Evolutionary conservation across 1,140 invertebrate genomes (phyloP).

Genomic region (Trissolcus basalis): DNA sequence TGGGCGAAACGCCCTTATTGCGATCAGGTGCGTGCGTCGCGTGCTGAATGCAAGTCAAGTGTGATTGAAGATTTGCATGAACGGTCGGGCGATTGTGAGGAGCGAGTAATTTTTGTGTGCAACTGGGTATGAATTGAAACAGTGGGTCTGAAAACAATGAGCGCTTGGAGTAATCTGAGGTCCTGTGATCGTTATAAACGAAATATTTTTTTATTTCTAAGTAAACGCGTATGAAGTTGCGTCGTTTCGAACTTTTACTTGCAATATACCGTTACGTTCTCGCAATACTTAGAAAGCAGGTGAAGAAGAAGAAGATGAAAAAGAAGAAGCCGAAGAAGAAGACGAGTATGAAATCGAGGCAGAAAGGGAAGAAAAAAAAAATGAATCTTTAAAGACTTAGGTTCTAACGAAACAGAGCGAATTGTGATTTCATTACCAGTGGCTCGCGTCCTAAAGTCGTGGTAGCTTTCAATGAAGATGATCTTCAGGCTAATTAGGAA

Average conservation of each 20-base stretch:
- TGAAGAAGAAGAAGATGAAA: slow-evolving; percentile 63
- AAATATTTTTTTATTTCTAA: slow-evolving; percentile 78
- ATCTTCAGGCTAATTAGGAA: slow-evolving; percentile 60
- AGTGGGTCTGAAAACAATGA: slow-evolving; percentile 62
- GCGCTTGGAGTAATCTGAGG: slow-evolving; percentile 76
- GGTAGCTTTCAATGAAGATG: slow-evolving; percentile 69
- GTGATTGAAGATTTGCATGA: slow-evolving; percentile 18
- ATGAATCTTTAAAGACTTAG: slow-evolving; percentile 61
- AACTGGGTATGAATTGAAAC: slow-evolving; percentile 29
- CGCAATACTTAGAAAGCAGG: slow-evolving; percentile 74
- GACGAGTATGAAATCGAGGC: slow-evolving; percentile 67
- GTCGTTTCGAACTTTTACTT: slow-evolving; percentile 76
- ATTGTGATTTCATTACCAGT: slow-evolving; percentile 54
- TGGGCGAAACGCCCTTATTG: slow-evolving; percentile 12
- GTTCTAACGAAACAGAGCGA: slow-evolving; percentile 58
- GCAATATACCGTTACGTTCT: slow-evolving; percentile 77
- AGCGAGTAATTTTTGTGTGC: slow-evolving; percentile 11
- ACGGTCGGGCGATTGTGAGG: slow-evolving; percentile 9
- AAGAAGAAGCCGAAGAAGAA: slow-evolving; percentile 63
- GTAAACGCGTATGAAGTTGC: slow-evolving; percentile 75
- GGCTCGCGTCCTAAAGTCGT: slow-evolving; percentile 61
- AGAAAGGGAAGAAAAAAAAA: slow-evolving; percentile 59
- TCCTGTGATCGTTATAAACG: slow-evolving; percentile 78
- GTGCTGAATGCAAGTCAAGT: slow-evolving; percentile 3
- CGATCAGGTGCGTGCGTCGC: slow-evolving; percentile 39